Base-by-base conservation (phyloP, 1,140 invertebrate genomes). In the Mya arenaria region DNA sequence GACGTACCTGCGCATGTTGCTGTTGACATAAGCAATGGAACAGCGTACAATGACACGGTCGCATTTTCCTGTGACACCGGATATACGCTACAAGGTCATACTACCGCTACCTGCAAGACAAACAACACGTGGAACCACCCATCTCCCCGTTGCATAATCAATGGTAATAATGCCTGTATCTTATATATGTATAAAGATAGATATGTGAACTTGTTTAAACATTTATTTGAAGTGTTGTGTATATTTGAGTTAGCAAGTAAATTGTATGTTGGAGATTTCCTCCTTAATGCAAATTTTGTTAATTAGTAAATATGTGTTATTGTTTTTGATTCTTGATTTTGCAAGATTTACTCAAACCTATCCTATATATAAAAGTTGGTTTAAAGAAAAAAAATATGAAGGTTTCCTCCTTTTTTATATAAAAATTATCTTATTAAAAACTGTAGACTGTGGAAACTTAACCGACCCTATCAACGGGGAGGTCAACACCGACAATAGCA, bases 361-460 rank as follows among this genome's bases (percentile, higher is more conserved):
- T 15, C 23, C 10, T 23, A 15, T 60, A 15, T 60, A 60, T 60
- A 60, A 23, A 8, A 15, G 13, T 60, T 62, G 4, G 28, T 30
- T 34, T 23, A 2, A 17, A 15, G 32, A 2, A 15, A 48, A 48
- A 48, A 48, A n/a, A n/a, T n/a, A n/a, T n/a, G 8, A n/a, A 52
- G 8, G 2, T 30, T 62, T 62, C 2, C 19, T 4, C 17, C 30
- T 34, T 30, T 15, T 4, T 2, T 17, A 23, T 23, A 30, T 34
- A 17, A 3, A 34, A 17, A 62, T 17, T 17, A 3, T 30, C 19
- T 30, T 17, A 4, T 17, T 28, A 52, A 52, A 4, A 30, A 4
- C 1, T 4, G 19, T 52, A 73, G 71, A 73, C 28, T 73, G 71
- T 73, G 71, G 52, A n/a, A 10, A 10, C 30, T 52, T 58, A 4